Evolutionary conservation across 2,888 invertebrate species (phyloP), one percentile per base, ranked within the genome.

Genomic region (Ischnura elegans): DNA sequence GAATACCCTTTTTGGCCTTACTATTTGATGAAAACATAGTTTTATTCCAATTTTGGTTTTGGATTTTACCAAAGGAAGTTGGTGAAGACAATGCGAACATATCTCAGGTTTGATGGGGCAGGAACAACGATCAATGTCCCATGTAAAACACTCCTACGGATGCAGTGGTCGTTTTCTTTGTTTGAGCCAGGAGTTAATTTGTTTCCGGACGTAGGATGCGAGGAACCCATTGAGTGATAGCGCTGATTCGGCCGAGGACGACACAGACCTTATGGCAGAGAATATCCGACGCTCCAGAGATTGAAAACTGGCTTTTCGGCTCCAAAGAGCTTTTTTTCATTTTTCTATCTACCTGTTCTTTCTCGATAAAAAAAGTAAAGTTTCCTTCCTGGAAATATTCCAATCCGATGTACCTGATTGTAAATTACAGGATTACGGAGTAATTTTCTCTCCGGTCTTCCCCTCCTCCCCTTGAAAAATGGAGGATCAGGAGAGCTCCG

Each of bases 321-420:
- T 85, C 46, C 86, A n/a, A 19, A 16, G 8, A 51, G 36, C 29
- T 85, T n/a, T 21, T 4, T 43, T 10, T 43, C 43, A n/a, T n/a
- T 76, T 43, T n/a, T n/a, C n/a, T n/a, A n/a, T 25, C 45, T 6
- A 16, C 86, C n/a, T 3, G 10, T n/a, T 86, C 2, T 19, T 46
- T n/a, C 46, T 86, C 6, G 8, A 51, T n/a, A 51, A 6, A 51
- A 45, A 86, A 43, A 86, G n/a, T n/a, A n/a, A n/a, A n/a, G n/a
- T 43, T 46, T 86, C 86, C n/a, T 43, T 43, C 51, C 51, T n/a
- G 25, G 25, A 86, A 86, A 86, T 86, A 13, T 86, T 46, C 86
- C 86, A n/a, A 25, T 86, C 86, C n/a, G 86, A 46, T 46, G 86
- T 46, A 86, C 46, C 86, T 46, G 86, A 86, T 86, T 86, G 86